Conservation (phyloP, 2,113 vertebrate genomes). For the Nibea albiflora region DNA sequence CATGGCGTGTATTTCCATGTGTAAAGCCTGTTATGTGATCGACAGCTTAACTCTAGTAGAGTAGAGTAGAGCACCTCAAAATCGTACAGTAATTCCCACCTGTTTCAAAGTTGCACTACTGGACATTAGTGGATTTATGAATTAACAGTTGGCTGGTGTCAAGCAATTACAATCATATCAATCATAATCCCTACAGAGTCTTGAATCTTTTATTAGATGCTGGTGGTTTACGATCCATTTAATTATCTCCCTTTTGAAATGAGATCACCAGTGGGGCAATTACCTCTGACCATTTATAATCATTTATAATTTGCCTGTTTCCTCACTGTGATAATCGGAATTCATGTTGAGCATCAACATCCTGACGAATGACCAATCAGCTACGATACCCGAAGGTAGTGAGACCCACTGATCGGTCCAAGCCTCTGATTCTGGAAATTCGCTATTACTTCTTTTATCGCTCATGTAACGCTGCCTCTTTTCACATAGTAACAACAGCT, state of each 20-base stretch:
- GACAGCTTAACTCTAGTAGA: neutral
- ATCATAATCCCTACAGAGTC: constrained; percentile 21
- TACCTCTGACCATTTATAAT: constrained; percentile 59
- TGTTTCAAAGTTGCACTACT: constrained; percentile 3
- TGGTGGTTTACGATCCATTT: constrained; percentile 56
- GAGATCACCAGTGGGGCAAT: constrained; percentile 55
- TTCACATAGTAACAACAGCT: neutral
- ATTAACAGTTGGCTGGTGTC: constrained; percentile 15
- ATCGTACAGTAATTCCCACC: neutral
- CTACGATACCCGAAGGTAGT: neutral
- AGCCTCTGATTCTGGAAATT: constrained; percentile 17
- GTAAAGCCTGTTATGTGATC: no score
- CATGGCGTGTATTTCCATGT: no score
- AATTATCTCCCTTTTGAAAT: constrained; percentile 68
- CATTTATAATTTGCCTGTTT: constrained; percentile 33
- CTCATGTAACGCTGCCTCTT: constrained; percentile 2
- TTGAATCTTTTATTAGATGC: constrained; percentile 40
- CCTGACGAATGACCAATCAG: constrained; percentile 53
- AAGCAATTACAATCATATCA: constrained; percentile 57
- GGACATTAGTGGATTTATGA: constrained; percentile 23
- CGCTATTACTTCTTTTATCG: constrained; percentile 14
- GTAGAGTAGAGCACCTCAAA: neutral
- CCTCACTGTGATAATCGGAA: constrained; percentile 43
- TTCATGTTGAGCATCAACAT: constrained; percentile 38
- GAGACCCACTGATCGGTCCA: neutral